Evolutionary conservation across 2,888 invertebrate species (phyloP), one percentile per base, ranked within the genome.

Genomic region (Eucera pruinosa): DNA sequence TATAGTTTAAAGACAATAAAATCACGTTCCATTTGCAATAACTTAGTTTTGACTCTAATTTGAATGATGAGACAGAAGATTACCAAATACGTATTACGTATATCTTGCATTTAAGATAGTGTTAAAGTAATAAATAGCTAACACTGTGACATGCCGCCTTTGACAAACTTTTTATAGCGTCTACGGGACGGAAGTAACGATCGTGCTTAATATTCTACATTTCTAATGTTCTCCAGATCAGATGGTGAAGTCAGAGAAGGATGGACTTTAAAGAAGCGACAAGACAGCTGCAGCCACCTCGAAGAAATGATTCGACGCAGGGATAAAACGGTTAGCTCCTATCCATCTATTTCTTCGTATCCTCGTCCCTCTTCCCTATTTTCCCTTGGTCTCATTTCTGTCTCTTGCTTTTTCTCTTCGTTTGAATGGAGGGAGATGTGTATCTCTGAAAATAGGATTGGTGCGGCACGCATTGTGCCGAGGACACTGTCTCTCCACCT

Each of bases 391-490:
- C 47, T 41, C 65, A 18, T 58, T 68, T 65, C 67, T 67, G 20
- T 65, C 75, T 65, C 55, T 30, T n/a, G 41, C 72, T 68, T 68
- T 73, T 52, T 61, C 75, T 55, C 73, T 50, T 18, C 55, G 36
- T 36, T 36, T 41, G 61, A 77, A 73, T 33, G 69, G 73, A 73
- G 70, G 36, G 80, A 87, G 89, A 89, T 89, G 88, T 82, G 85
- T 90, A 90, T 90, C 89, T 89, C 91, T 87, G 90, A 90, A 91
- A 91, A 91, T 91, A 91, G 91, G 89, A 89, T 86, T 86, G 86
- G 80, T 84, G 83, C 85, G 86, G 80, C 83, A 84, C 85, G 87
- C 86, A 88, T 89, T 89, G 88, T 85, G 78, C 77, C 73, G 74
- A 72, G 77, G 82, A 82, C 80, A 86, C 66, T 75, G 66, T 84